phyloP scores from a whole-genome alignment of 2,888 invertebrate species.

The Euproctis similis region DNA sequence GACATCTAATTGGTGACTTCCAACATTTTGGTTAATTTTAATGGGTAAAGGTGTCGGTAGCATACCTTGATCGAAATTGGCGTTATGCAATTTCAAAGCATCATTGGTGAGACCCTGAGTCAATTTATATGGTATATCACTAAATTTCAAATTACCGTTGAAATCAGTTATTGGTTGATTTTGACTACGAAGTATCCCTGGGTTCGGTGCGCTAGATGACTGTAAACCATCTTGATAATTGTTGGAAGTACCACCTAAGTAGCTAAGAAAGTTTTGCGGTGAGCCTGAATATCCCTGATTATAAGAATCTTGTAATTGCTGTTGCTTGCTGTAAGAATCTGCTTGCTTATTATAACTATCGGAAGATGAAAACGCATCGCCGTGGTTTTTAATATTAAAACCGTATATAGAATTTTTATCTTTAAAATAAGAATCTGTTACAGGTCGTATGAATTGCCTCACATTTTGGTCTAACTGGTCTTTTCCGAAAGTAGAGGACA shows the following conservation, averaged over 20 bases:
- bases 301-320: conserved; percentile 37
- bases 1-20: conserved; percentile 60
- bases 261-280: conserved; percentile 34
- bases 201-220: conserved; percentile 38
- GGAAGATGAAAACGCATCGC: conserved; percentile 36
- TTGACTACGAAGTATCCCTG: conserved; percentile 38
- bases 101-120: conserved; percentile 47
- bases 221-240: conserved; percentile 43
- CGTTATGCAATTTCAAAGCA: conserved; percentile 39
- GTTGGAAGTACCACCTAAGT: conserved; percentile 33
- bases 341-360: conserved; percentile 41
- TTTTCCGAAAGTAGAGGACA: conserved; percentile 38
- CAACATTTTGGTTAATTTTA: conserved; percentile 63
- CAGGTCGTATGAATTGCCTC: conserved; percentile 48
- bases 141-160: conserved; percentile 50
- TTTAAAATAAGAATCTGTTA: conserved; percentile 57
- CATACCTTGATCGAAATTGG: conserved; percentile 46
- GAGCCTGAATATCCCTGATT: conserved; percentile 33
- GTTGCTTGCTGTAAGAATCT: conserved; percentile 43
- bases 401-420: conserved; percentile 59
- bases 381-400: conserved; percentile 52
- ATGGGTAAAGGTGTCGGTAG: conserved; percentile 52
- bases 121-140: conserved; percentile 56
- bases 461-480: conserved; percentile 45
- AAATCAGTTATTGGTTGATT: conserved; percentile 38